Conservation (phyloP, 2,888 invertebrate genomes). For the Spialia ferax region DNA sequence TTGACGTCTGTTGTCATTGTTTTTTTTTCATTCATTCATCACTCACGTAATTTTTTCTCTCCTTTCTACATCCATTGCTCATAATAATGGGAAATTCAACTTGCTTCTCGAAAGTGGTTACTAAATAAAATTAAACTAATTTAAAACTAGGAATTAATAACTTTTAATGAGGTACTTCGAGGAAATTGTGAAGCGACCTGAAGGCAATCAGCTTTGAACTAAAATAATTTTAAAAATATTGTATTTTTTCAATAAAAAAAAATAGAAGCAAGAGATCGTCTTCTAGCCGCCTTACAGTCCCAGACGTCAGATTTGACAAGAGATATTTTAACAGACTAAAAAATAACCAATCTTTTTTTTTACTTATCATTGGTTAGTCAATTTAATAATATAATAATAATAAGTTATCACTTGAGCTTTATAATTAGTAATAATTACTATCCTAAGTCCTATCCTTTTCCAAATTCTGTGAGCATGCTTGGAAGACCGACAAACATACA, state of each 20-base stretch:
- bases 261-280: background rate
- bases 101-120: conserved; percentile 48
- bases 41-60: background rate
- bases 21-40: conserved; percentile 5
- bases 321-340: conserved; percentile 27
- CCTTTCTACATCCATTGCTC: background rate
- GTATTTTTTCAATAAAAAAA: background rate
- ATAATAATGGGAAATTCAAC: conserved; percentile 42
- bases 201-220: background rate
- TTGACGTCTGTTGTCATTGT: conserved; percentile 26
- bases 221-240: background rate
- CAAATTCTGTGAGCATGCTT: conserved; percentile 75
- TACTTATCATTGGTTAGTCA: too few species aligned
- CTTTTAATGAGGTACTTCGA: background rate
- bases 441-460: conserved; percentile 61
- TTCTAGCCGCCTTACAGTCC: background rate
- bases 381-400: too few species aligned
- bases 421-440: conserved; percentile 53
- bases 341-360: background rate
- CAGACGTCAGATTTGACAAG: conserved; percentile 46
- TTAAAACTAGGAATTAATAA: too few species aligned
- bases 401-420: conserved; percentile 57
- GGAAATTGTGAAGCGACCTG: background rate
- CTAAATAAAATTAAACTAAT: background rate
- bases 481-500: conserved; percentile 75